phyloP scores from a whole-genome alignment of 2,797 vertebrate species.

The Oreortyx pictus region DNA sequence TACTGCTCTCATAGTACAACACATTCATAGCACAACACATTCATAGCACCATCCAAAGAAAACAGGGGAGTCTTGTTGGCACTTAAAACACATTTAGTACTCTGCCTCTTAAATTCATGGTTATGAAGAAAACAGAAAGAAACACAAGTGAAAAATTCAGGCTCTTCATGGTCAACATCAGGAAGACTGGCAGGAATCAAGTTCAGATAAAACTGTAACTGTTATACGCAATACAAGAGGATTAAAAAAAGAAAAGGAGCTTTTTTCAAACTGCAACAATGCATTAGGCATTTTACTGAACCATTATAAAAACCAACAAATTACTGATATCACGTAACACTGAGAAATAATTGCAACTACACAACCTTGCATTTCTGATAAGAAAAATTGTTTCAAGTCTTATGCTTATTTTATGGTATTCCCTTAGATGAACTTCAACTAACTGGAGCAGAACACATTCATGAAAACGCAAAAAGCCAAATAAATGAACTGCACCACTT shows the following conservation, averaged over 20 bases:
- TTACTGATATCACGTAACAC: accelerated
- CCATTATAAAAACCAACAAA: neutral
- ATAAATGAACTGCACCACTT: neutral
- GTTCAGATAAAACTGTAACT: constrained; percentile 46
- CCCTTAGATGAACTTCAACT: neutral
- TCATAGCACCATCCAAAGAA: neutral
- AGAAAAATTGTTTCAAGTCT: neutral
- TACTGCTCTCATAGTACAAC: neutral
- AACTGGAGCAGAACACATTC: neutral
- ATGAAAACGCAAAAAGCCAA: neutral
- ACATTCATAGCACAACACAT: too few relatives aligned
- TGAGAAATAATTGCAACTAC: neutral
- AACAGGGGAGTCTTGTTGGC: neutral
- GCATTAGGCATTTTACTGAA: neutral
- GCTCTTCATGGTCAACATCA: neutral
- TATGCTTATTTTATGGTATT: neutral
- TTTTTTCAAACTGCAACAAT: neutral
- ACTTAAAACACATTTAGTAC: neutral
- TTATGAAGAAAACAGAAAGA: neutral
- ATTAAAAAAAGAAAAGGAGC: neutral
- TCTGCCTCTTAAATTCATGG: neutral
- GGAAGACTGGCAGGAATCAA: constrained; percentile 34
- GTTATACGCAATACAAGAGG: neutral
- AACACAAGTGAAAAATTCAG: neutral
- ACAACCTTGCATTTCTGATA: neutral